phyloP scores from a whole-genome alignment of 2,888 invertebrate genomes.

The Catocala nupta region DNA sequence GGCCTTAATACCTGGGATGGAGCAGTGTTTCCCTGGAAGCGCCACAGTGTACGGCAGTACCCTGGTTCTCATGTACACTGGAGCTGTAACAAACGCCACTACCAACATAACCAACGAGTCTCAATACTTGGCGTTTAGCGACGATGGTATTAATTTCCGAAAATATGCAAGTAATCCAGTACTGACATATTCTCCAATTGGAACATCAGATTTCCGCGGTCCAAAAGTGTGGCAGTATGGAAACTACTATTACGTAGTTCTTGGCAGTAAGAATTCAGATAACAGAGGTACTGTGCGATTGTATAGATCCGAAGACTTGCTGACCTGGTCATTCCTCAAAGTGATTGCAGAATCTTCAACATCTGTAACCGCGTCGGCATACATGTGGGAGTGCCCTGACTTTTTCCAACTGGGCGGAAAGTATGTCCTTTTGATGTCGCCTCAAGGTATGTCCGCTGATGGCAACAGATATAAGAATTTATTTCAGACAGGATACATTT shows the following conservation, averaged over 20 bases:
- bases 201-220: conserved; percentile 78
- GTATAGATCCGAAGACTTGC: conserved; percentile 76
- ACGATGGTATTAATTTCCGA: conserved; percentile 73
- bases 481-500: conserved; percentile 75
- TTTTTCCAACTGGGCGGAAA: conserved; percentile 79
- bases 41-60: conserved; percentile 74
- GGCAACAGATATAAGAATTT: conserved; percentile 78
- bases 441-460: conserved; percentile 72
- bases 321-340: conserved; percentile 71
- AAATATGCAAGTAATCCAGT: conserved; percentile 80
- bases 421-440: conserved; percentile 77
- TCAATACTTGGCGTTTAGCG: conserved; percentile 75
- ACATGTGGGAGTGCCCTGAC: conserved; percentile 86
- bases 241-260: conserved; percentile 74
- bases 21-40: conserved; percentile 80
- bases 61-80: conserved; percentile 77
- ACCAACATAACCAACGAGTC: conserved; percentile 58
- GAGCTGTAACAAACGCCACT: conserved; percentile 60
- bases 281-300: conserved; percentile 71
- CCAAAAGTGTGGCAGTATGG: conserved; percentile 81
- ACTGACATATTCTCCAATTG: conserved; percentile 64
- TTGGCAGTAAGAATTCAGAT: conserved; percentile 73
- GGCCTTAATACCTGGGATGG: conserved; percentile 77
- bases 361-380: conserved; percentile 72
- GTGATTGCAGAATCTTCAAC: conserved; percentile 69